phyloP scores from a whole-genome alignment of 1,140 invertebrate species.

The Trigoniulus corallinus region DNA sequence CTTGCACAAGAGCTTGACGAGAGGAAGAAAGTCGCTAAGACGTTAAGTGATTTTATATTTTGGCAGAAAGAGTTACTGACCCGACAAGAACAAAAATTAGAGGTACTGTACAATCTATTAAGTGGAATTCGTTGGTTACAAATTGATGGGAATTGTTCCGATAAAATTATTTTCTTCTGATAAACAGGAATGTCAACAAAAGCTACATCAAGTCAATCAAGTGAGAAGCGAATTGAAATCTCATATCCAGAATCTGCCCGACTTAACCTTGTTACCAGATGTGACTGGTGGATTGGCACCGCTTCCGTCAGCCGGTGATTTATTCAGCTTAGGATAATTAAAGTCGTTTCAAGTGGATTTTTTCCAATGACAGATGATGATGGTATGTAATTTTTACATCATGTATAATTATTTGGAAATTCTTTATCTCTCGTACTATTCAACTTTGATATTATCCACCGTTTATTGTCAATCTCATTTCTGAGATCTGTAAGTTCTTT shows the following conservation, averaged over 20 bases:
- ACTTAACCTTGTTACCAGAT: conserved; percentile 73
- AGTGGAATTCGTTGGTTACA: too few relatives aligned
- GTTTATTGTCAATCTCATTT: too few relatives aligned
- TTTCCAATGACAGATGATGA: too few relatives aligned
- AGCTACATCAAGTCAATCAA: conserved; percentile 63
- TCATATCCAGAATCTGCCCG: conserved; percentile 80
- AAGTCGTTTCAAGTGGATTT: background rate
- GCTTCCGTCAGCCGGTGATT: conserved; percentile 79
- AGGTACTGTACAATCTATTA: conserved; percentile 45
- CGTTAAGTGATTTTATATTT: conserved; percentile 71
- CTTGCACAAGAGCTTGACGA: conserved; percentile 75
- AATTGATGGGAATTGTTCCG: too few relatives aligned
- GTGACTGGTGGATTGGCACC: conserved; percentile 78
- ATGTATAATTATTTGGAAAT: too few relatives aligned
- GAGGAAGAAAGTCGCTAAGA: conserved; percentile 56
- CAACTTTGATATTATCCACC: too few relatives aligned
- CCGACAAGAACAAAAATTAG: conserved; percentile 65
- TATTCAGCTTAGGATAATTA: conserved; percentile 42
- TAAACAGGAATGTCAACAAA: conserved; percentile 68
- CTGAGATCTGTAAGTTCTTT: too few relatives aligned
- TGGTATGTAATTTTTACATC: too few relatives aligned
- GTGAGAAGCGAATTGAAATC: conserved; percentile 73
- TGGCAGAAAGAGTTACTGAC: conserved; percentile 65
- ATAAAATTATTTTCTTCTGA: conserved; percentile 2
- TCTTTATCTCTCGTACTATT: too few relatives aligned